Conservation (phyloP, 2,888 invertebrate species). For the Lomographa bimaculata region DNA sequence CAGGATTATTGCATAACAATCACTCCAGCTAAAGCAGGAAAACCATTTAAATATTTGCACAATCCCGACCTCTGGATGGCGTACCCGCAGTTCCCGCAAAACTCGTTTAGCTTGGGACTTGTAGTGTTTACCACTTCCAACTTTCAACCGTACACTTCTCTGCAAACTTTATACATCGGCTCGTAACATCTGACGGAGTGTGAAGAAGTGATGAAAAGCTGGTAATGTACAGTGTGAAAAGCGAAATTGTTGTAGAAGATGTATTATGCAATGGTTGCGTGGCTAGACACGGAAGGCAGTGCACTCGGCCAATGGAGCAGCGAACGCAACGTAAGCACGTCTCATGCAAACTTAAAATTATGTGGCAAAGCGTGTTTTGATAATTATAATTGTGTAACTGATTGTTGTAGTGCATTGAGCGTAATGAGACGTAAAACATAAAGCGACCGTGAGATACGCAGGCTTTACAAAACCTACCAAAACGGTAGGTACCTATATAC, state of each 20-base stretch:
- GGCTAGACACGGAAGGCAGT: constrained; percentile 73
- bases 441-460: too few species aligned
- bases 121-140: constrained; percentile 28
- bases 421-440: constrained; percentile 1
- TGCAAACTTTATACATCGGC: constrained; percentile 35
- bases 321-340: constrained; percentile 56
- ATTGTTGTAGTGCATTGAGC: constrained; percentile 11
- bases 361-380: constrained; percentile 31
- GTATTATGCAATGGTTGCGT: constrained; percentile 69
- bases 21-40: constrained; percentile 54
- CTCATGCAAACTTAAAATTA: constrained; percentile 48
- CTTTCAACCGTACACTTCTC: constrained; percentile 18
- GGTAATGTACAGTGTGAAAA: constrained; percentile 29
- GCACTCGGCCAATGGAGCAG: constrained; percentile 78
- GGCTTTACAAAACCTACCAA: too few species aligned
- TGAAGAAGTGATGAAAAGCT: background rate
- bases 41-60: constrained; percentile 71
- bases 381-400: constrained; percentile 25
- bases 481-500: too few species aligned
- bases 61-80: constrained; percentile 67
- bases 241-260: constrained; percentile 20
- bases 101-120: constrained; percentile 63
- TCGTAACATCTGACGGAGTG: constrained; percentile 2
- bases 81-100: constrained; percentile 59
- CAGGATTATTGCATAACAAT: constrained; percentile 36